Percentiles rank a stretch among this genome's conserved stretches.
These are phyloP conservation scores for Homarus gammarus DNA, from an alignment of 2,888 invertebrate species.

Conservation along the genomic window DNA sequence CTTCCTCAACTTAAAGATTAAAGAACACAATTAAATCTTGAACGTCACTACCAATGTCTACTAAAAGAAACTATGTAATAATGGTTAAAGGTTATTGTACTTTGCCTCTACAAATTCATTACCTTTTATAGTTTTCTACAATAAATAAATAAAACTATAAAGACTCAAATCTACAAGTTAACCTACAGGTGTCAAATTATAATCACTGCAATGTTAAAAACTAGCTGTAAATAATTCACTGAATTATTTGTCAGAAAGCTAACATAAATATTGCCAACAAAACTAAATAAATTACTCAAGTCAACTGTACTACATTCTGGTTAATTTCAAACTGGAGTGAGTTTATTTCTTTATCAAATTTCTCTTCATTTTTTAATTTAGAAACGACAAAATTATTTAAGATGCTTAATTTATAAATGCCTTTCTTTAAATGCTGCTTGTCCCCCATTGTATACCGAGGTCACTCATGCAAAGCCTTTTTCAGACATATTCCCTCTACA, in stretches of 20 bases:
- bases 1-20: slow-evolving; percentile 50
- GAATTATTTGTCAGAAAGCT: not conserved
- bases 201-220: not conserved
- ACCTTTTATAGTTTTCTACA: not conserved
- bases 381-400: not conserved
- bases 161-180: not conserved
- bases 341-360: not conserved
- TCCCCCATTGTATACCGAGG: not conserved
- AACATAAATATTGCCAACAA: not conserved
- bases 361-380: not conserved
- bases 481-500: not conserved
- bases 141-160: not conserved
- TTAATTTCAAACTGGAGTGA: not conserved
- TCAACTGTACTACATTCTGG: not conserved
- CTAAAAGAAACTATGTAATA: not conserved
- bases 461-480: not conserved
- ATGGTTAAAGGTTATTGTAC: not conserved
- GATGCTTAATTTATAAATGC: not conserved
- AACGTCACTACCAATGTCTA: not conserved
- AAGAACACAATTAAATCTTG: not conserved
- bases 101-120: not conserved
- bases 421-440: not conserved
- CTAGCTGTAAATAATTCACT: not conserved
- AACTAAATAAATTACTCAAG: not conserved
- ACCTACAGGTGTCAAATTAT: not conserved